Conservation (phyloP, 2,113 vertebrate genomes). For the Aegypius monachus region DNA sequence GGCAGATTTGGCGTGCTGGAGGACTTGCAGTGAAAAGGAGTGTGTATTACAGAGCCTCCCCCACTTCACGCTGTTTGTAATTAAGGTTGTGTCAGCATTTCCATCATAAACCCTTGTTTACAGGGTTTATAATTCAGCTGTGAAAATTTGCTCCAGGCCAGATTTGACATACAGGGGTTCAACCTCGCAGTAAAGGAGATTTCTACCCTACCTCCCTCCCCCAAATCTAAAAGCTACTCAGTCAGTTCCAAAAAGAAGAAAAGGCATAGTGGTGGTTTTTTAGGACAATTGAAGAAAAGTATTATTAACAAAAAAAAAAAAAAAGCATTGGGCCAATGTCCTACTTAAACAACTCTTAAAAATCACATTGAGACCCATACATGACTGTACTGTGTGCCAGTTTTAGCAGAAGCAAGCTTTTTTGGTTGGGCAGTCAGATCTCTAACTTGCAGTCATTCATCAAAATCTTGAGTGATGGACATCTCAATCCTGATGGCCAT, state of each 20-base stretch:
- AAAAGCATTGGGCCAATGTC: neutral
- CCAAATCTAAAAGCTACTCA: neutral
- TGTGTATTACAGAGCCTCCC: conserved; percentile 38
- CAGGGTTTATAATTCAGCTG: conserved; percentile 64
- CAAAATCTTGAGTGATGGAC: neutral
- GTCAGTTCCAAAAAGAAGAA: neutral
- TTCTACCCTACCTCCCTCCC: neutral
- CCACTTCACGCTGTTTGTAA: conserved; percentile 51
- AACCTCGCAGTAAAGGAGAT: conserved; percentile 20
- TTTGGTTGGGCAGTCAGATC: neutral
- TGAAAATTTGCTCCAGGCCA: conserved; percentile 58
- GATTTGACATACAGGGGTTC: conserved; percentile 50
- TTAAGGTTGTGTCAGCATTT: conserved; percentile 64
- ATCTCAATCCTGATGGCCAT: neutral
- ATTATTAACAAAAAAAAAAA: neutral
- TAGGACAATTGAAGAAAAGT: neutral
- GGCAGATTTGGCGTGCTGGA: conserved; percentile 35
- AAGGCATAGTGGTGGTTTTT: neutral
- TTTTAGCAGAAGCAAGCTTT: neutral
- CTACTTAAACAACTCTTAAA: neutral
- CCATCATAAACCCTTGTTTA: conserved; percentile 61
- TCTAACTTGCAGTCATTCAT: neutral
- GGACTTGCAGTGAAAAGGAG: conserved; percentile 32
- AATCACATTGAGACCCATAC: accelerated
- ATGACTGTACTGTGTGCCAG: neutral